A percentile compares a stretch with the other conserved stretches of the same genome.
Conservation (phyloP, 2,113 vertebrate species). For the Girardinichthys multiradiatus region DNA sequence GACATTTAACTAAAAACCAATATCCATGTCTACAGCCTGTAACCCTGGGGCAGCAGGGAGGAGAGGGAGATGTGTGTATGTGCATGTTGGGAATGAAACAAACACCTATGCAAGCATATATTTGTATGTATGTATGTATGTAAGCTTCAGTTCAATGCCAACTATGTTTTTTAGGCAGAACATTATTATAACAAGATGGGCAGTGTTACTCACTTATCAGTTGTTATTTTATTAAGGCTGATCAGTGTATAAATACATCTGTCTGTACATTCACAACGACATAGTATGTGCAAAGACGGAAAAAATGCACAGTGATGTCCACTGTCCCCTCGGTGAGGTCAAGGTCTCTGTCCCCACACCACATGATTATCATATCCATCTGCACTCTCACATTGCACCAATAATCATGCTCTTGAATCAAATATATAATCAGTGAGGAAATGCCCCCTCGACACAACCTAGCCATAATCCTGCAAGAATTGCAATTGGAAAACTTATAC, state of each 20-base stretch:
- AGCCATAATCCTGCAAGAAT: constrained; percentile 85
- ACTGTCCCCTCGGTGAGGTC: constrained; percentile 72
- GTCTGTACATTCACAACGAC: background rate
- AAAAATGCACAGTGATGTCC: constrained; percentile 40
- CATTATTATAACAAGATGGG: background rate
- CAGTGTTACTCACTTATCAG: background rate
- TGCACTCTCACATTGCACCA: constrained; percentile 50
- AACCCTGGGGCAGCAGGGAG: constrained; percentile 61
- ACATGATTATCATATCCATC: constrained; percentile 57
- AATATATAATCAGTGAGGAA: constrained; percentile 83
- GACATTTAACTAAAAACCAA: constrained; percentile 86
- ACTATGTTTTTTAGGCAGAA: background rate
- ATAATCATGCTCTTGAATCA: constrained; percentile 90
- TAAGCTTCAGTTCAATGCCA: background rate
- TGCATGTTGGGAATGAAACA: constrained; percentile 3
- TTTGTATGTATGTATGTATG: background rate
- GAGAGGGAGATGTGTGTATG: constrained; percentile 31
- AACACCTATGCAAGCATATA: background rate
- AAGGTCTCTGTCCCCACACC: constrained; percentile 67
- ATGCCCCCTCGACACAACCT: constrained; percentile 72
- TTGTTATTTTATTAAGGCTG: background rate
- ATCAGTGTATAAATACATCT: constrained; percentile 3
- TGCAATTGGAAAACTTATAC: constrained; percentile 93
- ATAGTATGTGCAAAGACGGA: background rate
- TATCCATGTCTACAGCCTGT: constrained; percentile 78